A percentile compares a stretch with the other conserved stretches of the same genome.
These are phyloP conservation scores for Telmatochromis brichardi DNA, from an alignment of 2,113 vertebrate genomes.

Conservation along the genomic window DNA sequence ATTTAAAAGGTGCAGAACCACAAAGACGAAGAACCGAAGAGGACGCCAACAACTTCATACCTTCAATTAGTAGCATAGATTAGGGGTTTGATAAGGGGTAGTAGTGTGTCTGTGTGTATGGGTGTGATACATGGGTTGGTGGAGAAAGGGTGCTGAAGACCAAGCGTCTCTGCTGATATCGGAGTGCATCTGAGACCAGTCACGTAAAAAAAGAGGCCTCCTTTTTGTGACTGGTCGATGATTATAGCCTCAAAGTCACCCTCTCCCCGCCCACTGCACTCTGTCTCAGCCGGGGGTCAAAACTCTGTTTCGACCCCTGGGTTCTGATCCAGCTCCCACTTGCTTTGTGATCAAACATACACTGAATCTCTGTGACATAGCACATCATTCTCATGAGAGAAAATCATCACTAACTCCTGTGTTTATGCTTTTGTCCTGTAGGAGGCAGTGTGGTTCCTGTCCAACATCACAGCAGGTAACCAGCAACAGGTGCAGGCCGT, in stretches of 20 bases:
- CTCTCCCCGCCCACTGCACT: constrained; percentile 66
- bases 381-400: neutral
- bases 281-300: constrained; percentile 72
- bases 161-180: constrained; percentile 74
- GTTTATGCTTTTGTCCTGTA: constrained; percentile 58
- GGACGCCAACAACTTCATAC: neutral
- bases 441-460: constrained; percentile 99
- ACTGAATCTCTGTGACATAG: neutral
- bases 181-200: constrained; percentile 94
- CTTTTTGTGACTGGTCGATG: constrained; percentile 71
- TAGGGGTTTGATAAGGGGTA: neutral
- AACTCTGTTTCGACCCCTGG: constrained; percentile 54
- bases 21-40: constrained; percentile 28
- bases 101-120: neutral
- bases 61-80: neutral
- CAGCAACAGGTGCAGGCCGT: constrained; percentile 99
- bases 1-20: neutral
- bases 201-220: constrained; percentile 58
- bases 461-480: constrained; percentile 98
- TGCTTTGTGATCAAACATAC: neutral
- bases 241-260: constrained; percentile 80
- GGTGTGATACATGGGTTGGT: constrained; percentile 52
- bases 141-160: constrained; percentile 73
- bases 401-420: neutral
- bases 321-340: constrained; percentile 79